Base-by-base conservation (phyloP, 2,113 vertebrate species). In the Cyphomyrus discorhynchus region DNA sequence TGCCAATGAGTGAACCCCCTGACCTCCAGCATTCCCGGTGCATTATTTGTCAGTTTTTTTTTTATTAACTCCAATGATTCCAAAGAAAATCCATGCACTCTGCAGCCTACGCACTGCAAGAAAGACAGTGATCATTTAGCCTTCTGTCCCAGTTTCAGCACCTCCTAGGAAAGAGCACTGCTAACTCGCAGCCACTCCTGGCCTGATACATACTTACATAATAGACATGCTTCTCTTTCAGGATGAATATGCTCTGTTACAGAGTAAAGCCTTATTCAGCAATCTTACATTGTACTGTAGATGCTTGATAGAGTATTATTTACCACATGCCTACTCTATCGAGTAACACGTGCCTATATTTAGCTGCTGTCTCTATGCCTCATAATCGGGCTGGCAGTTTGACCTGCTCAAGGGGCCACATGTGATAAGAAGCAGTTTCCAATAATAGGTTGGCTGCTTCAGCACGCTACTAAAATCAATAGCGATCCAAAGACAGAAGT, bases 341-440 rank as follows among this genome's bases (percentile, higher is more conserved):
- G 93, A 93, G 93, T 93, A 91, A 91, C 88, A 13, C 39, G 17
- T 15, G 46, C 88, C 93, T 96, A 96, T 94, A 95, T 95, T 95
- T 96, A 96, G 93, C 92, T 74, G 21, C 90, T 93, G 94, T 95
- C 93, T 94, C 94, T 93, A 94, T 94, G 95, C 93, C 74, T 96
- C 94, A 94, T 90, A 88, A 92, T 91, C 90, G 92, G 91, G 93
- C 93, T 94, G 95, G 94, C 94, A 94, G 93, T 95, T 90, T 91
- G 74, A 80, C 74, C 74, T 42, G 35, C 35, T 84, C 82, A n/a
- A 24, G 21, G 49, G 80, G 58, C 92, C 90, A 94, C 74, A 49
- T 92, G 92, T 92, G 88, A 92, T 88, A 46, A 92, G 92, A 90
- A 90, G 92, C 93, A 90, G 87, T 50, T 77, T 90, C 88, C 82